These are phyloP conservation scores for Cirrhinus molitorella DNA, from an alignment of 2,797 vertebrate species.

Conservation along the genomic window DNA sequence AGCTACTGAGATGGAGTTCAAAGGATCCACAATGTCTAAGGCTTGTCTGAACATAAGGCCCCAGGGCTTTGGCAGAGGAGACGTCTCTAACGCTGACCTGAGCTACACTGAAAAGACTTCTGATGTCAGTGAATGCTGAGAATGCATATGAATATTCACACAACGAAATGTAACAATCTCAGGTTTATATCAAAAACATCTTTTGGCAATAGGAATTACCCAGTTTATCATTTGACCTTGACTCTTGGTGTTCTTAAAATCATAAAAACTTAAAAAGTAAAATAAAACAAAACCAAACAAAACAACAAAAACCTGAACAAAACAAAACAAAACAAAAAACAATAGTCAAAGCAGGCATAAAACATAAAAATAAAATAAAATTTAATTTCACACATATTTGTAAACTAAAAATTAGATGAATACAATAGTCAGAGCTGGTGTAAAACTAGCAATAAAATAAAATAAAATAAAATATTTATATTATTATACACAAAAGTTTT, in stretches of 20 bases:
- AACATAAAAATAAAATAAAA: no score
- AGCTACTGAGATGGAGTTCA: slow-evolving; percentile 39
- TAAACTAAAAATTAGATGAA: no score
- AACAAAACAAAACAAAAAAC: no score
- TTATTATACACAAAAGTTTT: no score
- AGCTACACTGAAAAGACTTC: slow-evolving; percentile 16
- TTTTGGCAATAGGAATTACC: neutral
- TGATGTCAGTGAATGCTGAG: neutral
- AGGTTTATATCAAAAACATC: neutral
- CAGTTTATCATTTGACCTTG: neutral
- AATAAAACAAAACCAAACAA: neutral
- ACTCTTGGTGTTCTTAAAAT: neutral
- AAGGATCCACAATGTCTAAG: slow-evolving; percentile 38
- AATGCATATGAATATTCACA: neutral
- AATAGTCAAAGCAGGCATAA: no score
- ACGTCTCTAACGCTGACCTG: slow-evolving; percentile 26
- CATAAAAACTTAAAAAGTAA: no score
- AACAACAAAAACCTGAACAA: neutral
- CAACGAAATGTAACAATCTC: neutral
- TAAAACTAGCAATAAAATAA: neutral
- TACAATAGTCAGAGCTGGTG: neutral
- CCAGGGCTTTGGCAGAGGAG: slow-evolving; percentile 24
- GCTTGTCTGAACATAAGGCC: slow-evolving; percentile 39
- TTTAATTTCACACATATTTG: no score
- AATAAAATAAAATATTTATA: neutral